These are phyloP conservation scores for Clostera curtula DNA, from an alignment of 2,888 invertebrate genomes.

Conservation along the genomic window DNA sequence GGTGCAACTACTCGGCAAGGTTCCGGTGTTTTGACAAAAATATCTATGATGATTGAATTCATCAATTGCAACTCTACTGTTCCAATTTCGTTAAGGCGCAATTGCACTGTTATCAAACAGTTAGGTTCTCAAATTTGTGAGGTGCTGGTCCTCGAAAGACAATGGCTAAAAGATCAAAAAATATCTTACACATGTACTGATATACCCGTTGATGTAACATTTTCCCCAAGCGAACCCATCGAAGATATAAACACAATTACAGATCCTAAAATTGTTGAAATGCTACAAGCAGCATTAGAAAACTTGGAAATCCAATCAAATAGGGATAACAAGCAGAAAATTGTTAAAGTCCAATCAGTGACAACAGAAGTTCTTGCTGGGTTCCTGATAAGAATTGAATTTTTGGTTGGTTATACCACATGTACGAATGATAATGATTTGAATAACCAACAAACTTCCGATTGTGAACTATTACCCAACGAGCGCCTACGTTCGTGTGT, in stretches of 20 bases:
- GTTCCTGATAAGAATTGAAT: slow-evolving; percentile 70
- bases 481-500: slow-evolving; percentile 40
- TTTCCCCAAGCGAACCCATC: slow-evolving; percentile 21
- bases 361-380: slow-evolving; percentile 72
- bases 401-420: slow-evolving; percentile 72
- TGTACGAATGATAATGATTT: slow-evolving; percentile 51
- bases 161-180: slow-evolving; percentile 37
- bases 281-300: slow-evolving; percentile 47
- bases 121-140: slow-evolving; percentile 46
- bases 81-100: slow-evolving; percentile 26
- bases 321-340: slow-evolving; percentile 40
- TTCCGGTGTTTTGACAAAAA: slow-evolving; percentile 42
- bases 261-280: slow-evolving; percentile 37
- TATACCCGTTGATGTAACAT: slow-evolving; percentile 34
- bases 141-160: slow-evolving; percentile 37
- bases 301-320: slow-evolving; percentile 50
- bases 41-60: slow-evolving; percentile 35
- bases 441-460: slow-evolving; percentile 20
- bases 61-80: slow-evolving; percentile 44
- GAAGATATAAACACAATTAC: slow-evolving; percentile 18
- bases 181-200: slow-evolving; percentile 42
- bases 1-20: slow-evolving; percentile 37
- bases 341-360: slow-evolving; percentile 57
- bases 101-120: slow-evolving; percentile 35
- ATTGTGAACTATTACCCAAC: slow-evolving; percentile 38